These are phyloP conservation scores for Coecobrya sp. DNA, from an alignment of 2,888 invertebrate genomes.

Conservation along the genomic window DNA sequence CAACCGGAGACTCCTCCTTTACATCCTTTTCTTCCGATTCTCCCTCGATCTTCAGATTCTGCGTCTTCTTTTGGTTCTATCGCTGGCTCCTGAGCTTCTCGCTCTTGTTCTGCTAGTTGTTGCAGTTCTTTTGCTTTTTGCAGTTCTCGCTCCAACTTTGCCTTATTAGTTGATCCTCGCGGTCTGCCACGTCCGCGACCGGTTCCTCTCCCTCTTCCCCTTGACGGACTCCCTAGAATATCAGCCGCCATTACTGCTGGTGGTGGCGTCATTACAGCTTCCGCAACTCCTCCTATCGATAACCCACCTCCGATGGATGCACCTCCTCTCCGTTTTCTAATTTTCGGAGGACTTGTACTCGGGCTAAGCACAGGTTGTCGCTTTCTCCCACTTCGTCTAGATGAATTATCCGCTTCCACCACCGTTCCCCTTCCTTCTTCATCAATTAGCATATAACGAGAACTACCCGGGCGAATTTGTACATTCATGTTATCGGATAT, in stretches of 20 bases:
- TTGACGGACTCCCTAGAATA: slow-evolving; percentile 30
- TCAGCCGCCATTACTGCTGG: not conserved
- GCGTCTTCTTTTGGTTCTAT: not conserved
- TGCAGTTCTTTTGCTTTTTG: not conserved
- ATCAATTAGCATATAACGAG: not conserved
- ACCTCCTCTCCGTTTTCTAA: slow-evolving; percentile 52
- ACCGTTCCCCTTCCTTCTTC: slow-evolving; percentile 10
- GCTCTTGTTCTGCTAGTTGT: not conserved
- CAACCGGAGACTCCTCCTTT: not conserved
- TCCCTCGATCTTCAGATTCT: not conserved
- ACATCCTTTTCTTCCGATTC: not conserved
- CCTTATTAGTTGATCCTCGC: slow-evolving; percentile 83
- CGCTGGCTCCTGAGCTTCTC: not conserved
- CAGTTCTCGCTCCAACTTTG: slow-evolving; percentile 69
- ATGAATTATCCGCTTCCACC: slow-evolving; percentile 17
- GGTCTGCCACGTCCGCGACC: slow-evolving; percentile 84
- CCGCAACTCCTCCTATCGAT: not conserved
- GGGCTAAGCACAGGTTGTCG: slow-evolving; percentile 42
- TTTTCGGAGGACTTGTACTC: slow-evolving; percentile 34
- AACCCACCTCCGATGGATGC: not conserved
- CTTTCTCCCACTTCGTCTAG: slow-evolving; percentile 65
- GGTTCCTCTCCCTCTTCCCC: slow-evolving; percentile 77
- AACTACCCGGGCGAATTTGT: slow-evolving; percentile 90
- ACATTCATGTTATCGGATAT: slow-evolving; percentile 90
- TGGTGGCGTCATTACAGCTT: not conserved